Conservation (phyloP, 2,888 invertebrate species). For the Kryphioiulus occultus region DNA sequence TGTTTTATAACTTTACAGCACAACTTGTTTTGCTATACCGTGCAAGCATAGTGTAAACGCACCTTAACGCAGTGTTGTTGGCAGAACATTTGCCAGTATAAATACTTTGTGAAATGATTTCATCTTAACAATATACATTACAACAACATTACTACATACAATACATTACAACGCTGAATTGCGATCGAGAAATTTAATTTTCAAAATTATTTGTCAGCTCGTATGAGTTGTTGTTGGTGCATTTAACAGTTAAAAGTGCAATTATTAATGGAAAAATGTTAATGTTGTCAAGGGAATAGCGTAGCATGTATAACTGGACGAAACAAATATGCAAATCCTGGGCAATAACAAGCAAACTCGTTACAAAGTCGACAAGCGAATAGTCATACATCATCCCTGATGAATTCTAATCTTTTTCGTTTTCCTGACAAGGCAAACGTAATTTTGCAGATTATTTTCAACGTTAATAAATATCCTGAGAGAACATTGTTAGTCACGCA, state of each 20-base stretch:
- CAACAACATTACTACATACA: no score
- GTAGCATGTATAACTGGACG: neutral
- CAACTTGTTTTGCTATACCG: no score
- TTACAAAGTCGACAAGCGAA: neutral
- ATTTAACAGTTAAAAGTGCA: neutral
- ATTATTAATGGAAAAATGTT: neutral
- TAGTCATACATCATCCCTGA: neutral
- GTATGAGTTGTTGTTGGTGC: no score
- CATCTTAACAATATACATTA: no score
- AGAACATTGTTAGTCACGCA: neutral
- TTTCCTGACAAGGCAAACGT: neutral
- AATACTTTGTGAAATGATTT: no score
- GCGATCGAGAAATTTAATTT: no score
- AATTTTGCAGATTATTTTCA: neutral
- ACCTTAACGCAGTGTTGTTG: no score
- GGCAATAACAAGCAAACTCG: neutral
- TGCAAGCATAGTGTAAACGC: no score
- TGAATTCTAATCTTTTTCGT: neutral
- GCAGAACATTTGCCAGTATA: no score
- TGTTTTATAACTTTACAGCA: no score
- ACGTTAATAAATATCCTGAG: neutral
- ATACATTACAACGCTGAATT: no score
- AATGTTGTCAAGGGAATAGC: neutral
- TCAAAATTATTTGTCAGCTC: no score
- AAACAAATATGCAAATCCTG: constrained; percentile 17